These are phyloP conservation scores for Bradypodion pumilum DNA, from an alignment of 2,797 vertebrate genomes.

Conservation along the genomic window DNA sequence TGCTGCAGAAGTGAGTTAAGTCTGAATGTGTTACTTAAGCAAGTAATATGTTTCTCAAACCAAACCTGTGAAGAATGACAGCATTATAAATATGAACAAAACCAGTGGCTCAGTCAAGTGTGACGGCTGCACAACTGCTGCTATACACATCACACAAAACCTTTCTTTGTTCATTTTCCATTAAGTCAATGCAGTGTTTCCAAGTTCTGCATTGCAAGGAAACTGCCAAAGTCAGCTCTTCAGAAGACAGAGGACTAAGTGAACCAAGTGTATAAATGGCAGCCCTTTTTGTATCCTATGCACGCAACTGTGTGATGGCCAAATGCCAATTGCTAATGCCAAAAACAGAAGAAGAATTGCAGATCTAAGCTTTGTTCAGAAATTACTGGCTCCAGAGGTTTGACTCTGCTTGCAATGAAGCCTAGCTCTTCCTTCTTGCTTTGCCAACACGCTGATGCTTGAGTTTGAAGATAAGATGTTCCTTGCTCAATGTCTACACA, in stretches of 20 bases:
- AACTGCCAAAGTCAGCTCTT: slow-evolving; percentile 7
- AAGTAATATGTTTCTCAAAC: not conserved
- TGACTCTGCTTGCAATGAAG: too few relatives aligned
- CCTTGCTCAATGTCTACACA: too few relatives aligned
- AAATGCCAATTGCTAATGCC: not conserved
- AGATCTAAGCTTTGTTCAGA: not conserved
- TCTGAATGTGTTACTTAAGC: not conserved
- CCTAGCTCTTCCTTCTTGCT: too few relatives aligned
- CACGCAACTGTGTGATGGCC: not conserved
- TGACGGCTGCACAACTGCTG: not conserved
- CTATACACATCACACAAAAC: slow-evolving; percentile 7
- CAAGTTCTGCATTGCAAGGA: not conserved
- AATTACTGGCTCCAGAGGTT: too few relatives aligned
- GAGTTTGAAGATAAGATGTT: too few relatives aligned
- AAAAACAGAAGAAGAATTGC: not conserved
- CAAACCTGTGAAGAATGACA: slow-evolving; percentile 4
- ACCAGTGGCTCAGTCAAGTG: not conserved
- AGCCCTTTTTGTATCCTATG: not conserved
- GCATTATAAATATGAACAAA: slow-evolving; percentile 20
- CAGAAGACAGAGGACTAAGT: not conserved
- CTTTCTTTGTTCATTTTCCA: slow-evolving; percentile 15
- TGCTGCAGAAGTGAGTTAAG: not conserved
- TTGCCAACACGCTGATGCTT: too few relatives aligned
- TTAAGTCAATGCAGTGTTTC: not conserved
- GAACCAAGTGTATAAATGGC: not conserved